These are phyloP conservation scores for Diplodus puntazzo DNA, from an alignment of 2,797 vertebrate genomes.

Conservation along the genomic window DNA sequence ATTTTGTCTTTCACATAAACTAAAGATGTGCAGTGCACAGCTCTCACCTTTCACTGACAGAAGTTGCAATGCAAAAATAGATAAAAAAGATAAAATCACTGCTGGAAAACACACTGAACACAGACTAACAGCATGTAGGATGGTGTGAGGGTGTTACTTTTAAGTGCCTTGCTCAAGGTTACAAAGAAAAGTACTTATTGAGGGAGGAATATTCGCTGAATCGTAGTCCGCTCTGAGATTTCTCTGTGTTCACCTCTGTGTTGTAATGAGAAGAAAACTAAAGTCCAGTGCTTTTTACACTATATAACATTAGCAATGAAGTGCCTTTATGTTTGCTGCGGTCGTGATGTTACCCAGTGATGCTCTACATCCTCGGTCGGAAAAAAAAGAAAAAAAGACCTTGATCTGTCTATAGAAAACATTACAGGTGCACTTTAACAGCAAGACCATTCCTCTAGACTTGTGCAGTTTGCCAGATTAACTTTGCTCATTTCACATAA, in stretches of 20 bases:
- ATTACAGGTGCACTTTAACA: not conserved
- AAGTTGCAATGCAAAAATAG: not conserved
- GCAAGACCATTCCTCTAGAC: not conserved
- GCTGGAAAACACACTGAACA: conserved; percentile 11
- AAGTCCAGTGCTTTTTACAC: not conserved
- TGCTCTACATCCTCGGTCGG: conserved; percentile 1
- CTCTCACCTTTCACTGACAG: conserved; percentile 9
- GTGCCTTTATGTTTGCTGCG: not conserved
- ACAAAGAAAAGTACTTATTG: conserved; percentile 8
- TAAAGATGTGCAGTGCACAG: not conserved
- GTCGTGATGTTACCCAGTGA: conserved; percentile 3
- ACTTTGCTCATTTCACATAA: no score
- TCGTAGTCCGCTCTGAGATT: not conserved
- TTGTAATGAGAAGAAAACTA: not conserved
- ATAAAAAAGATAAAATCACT: conserved; percentile 7
- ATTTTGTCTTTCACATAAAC: not conserved
- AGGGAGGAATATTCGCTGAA: not conserved
- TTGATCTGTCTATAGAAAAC: not conserved
- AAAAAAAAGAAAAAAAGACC: conserved; percentile 7
- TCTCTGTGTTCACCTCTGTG: not conserved
- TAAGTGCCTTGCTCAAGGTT: conserved; percentile 7
- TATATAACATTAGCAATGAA: not conserved
- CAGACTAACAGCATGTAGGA: conserved; percentile 4
- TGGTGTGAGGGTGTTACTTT: not conserved
- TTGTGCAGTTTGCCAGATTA: no score